Evolutionary conservation across 2,888 invertebrate species (phyloP), one percentile per base, ranked within the genome.

Genomic region (Thelaira solivaga): DNA sequence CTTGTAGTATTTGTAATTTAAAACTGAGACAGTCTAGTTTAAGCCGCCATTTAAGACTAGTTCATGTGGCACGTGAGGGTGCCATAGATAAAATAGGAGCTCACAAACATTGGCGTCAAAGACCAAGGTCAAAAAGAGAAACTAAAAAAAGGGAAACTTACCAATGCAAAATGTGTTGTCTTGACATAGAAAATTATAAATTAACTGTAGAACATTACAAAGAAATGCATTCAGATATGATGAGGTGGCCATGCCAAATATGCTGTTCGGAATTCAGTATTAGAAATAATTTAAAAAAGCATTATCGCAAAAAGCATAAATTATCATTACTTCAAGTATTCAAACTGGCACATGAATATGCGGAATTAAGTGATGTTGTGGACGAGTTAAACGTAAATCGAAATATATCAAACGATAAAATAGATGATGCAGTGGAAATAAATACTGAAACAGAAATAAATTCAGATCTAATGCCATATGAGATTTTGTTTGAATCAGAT

Each of bases 1-100:
- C 36, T n/a, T 74, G 74, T 6, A 43, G 10, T n/a, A 67, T 74
- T 29, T 74, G 74, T 10, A 45, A 74, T n/a, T 36, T 67, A 6
- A 53, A 53, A 18, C 10, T 74, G 10, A 53, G 61, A 36, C 45
- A 67, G 22, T 43, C 43, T 0, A 74, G 74, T 45, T n/a, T 74
- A 31, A 31, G 16, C 6, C 59, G 74, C 5, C 74, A 74, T n/a
- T 4, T 74, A 3, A 43, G 74, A 16, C 24, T 59, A 8, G 45
- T 74, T 4, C 74, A 74, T 36, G 24, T 53, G 6, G 29, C 67
- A 6, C 22, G 11, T 26, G 67, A 61, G 13, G 67, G 51, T 2
- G 43, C 41, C 1, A 16, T 53, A 10, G 34, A 41, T 45, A 36
- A 5, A 16, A 45, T 16, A 16, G 45, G 34, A 51, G 34, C 26